phyloP scores from a whole-genome alignment of 2,888 invertebrate genomes.

The Nasonia oneida region DNA sequence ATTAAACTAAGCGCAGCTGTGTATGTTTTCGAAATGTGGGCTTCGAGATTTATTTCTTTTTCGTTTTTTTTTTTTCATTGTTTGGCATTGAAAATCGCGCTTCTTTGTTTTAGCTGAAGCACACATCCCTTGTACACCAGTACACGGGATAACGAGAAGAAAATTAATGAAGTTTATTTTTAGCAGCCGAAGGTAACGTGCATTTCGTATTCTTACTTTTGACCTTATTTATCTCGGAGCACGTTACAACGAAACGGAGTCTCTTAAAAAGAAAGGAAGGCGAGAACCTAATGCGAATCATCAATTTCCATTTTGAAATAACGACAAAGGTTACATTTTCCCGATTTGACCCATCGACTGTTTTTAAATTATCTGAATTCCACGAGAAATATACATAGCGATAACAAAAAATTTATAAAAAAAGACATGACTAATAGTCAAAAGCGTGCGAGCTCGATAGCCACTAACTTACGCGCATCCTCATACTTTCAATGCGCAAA shows the following conservation, averaged over 20 bases:
- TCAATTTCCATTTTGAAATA: no score
- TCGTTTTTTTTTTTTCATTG: neutral
- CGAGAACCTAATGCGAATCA: no score
- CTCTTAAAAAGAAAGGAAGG: neutral
- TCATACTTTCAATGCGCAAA: no score
- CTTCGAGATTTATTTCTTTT: neutral
- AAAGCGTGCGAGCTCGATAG: no score
- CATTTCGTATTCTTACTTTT: neutral
- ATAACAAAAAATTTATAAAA: no score
- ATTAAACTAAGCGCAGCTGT: constrained; percentile 32
- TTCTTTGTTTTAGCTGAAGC: neutral
- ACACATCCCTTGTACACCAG: neutral
- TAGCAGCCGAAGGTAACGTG: neutral
- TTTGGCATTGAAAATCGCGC: neutral
- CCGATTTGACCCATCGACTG: no score
- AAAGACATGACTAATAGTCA: no score
- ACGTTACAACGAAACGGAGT: neutral
- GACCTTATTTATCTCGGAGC: neutral
- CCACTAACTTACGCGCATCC: no score
- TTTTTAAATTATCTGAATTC: no score
- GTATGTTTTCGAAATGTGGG: neutral
- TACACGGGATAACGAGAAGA: neutral
- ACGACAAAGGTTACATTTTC: no score
- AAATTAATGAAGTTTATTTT: constrained; percentile 2
- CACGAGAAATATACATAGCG: no score